Conservation (phyloP, 1,140 invertebrate species). For the Agraylea sexmaculata region DNA sequence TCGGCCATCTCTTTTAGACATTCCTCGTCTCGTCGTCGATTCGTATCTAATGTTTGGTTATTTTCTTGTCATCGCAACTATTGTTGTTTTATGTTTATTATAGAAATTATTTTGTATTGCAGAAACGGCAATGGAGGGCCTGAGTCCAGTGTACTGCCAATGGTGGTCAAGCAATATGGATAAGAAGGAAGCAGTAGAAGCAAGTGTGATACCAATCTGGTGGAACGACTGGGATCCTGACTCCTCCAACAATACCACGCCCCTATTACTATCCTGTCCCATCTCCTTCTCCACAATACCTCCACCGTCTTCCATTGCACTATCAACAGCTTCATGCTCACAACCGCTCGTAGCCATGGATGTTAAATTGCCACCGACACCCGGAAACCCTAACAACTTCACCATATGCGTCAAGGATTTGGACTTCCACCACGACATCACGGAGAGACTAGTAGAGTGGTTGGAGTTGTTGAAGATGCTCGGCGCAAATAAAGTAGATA, state of each 20-base stretch:
- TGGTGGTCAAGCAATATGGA: slow-evolving; percentile 20
- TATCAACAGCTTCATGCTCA: slow-evolving; percentile 31
- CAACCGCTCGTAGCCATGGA: slow-evolving; percentile 31
- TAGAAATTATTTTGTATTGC: slow-evolving; percentile 12
- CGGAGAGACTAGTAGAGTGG: slow-evolving; percentile 51
- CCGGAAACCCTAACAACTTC: slow-evolving; percentile 34
- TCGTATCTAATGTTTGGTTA: no score
- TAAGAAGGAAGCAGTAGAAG: slow-evolving; percentile 30
- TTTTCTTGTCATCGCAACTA: no score
- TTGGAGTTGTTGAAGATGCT: slow-evolving; percentile 53
- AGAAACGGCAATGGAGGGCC: slow-evolving; percentile 16
- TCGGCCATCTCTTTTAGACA: no score
- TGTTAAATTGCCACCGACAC: slow-evolving; percentile 21
- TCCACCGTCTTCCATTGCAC: no score
- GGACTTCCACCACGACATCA: slow-evolving; percentile 51
- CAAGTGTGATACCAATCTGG: slow-evolving; percentile 36
- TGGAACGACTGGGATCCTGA: slow-evolving; percentile 34
- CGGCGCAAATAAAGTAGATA: slow-evolving; percentile 50
- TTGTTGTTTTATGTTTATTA: slow-evolving; percentile 2
- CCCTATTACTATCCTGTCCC: slow-evolving; percentile 34
- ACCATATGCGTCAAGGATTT: slow-evolving; percentile 62
- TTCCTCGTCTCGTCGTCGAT: no score
- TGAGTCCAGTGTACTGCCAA: slow-evolving; percentile 32
- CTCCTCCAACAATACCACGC: slow-evolving; percentile 27
- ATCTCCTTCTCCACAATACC: slow-evolving; percentile 26